Conservation (phyloP, 1,140 invertebrate genomes). For the Aleiodes sp. region DNA sequence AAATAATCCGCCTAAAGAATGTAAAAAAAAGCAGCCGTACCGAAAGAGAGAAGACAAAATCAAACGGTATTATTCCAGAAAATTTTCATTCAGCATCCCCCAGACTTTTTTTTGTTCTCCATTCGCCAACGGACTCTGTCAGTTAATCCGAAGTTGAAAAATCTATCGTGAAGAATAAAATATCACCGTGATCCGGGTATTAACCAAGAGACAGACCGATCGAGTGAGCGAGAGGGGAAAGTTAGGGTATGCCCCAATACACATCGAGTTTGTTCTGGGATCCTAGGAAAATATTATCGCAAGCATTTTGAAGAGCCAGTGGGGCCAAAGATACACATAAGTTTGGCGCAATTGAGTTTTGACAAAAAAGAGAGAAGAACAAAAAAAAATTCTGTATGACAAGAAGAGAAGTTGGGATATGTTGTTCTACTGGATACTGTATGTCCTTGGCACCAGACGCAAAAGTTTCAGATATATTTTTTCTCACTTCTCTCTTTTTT, state of each 20-base stretch:
- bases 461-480: neutral
- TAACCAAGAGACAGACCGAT: too few relatives aligned
- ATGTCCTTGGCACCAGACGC: neutral
- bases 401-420: slow-evolving; percentile 8
- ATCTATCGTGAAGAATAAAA: neutral
- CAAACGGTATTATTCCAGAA: slow-evolving; percentile 19
- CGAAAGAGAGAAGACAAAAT: slow-evolving; percentile 2
- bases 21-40: neutral
- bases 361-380: neutral
- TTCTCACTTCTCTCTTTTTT: neutral
- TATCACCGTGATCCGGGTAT: slow-evolving; percentile 13
- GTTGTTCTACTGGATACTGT: neutral
- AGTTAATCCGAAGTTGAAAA: slow-evolving; percentile 5
- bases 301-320: slow-evolving; percentile 20
- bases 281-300: slow-evolving; percentile 50
- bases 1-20: neutral
- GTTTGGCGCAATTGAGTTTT: slow-evolving; percentile 9
- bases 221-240: too few relatives aligned
- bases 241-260: neutral
- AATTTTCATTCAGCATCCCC: slow-evolving; percentile 43
- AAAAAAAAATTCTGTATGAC: neutral
- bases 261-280: neutral
- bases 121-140: slow-evolving; percentile 30
- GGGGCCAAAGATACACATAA: neutral
- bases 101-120: slow-evolving; percentile 37